Conservation (phyloP, 1,140 invertebrate species). For the Aphis craccivora region DNA sequence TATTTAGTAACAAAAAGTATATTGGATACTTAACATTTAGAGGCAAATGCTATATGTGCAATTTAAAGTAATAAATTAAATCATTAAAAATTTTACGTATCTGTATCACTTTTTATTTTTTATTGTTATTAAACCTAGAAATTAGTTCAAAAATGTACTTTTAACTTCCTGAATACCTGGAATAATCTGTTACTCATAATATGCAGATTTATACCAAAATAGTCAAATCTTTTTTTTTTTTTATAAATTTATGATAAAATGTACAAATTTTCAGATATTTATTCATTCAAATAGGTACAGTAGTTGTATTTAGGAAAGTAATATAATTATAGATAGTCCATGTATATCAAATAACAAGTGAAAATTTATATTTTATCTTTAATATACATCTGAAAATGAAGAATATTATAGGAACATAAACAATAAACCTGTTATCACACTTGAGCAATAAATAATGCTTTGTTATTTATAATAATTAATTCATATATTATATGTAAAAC, state of each 20-base stretch:
- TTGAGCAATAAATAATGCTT: neutral
- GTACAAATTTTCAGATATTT: neutral
- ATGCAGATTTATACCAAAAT: neutral
- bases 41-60: too few relatives aligned
- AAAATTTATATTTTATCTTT: neutral
- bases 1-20: too few relatives aligned
- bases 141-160: too few relatives aligned
- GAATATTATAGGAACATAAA: slow-evolving; percentile 17
- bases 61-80: too few relatives aligned
- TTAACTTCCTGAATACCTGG: too few relatives aligned
- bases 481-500: slow-evolving; percentile 15
- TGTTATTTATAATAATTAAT: neutral
- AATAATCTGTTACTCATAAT: too few relatives aligned
- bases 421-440: neutral
- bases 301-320: neutral
- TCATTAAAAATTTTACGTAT: too few relatives aligned
- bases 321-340: neutral
- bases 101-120: too few relatives aligned
- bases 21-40: too few relatives aligned
- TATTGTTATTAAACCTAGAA: too few relatives aligned
- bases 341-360: neutral
- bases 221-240: too few relatives aligned
- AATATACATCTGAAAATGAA: neutral
- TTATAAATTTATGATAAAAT: too few relatives aligned
- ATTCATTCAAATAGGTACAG: neutral